phyloP scores from a whole-genome alignment of 1,140 invertebrate genomes.

The Zaprionus gabonicus region DNA sequence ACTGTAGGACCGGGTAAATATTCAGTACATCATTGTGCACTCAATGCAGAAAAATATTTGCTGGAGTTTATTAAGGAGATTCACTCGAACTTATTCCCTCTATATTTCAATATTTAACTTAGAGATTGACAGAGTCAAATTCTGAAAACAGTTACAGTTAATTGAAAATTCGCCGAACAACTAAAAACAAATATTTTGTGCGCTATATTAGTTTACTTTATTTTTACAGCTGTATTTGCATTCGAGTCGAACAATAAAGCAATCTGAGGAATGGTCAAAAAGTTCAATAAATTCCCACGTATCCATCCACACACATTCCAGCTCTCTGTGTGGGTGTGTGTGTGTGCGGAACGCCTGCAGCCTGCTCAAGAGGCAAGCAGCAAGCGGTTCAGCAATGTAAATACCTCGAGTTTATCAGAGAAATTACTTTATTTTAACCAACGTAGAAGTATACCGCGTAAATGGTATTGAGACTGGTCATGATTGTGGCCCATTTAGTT shows the following conservation, averaged over 20 bases:
- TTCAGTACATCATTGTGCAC: conserved; percentile 22
- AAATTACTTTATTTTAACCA: conserved; percentile 16
- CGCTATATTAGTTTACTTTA: background rate
- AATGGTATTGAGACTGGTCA: background rate
- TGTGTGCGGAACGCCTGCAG: conserved; percentile 35
- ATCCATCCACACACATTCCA: background rate
- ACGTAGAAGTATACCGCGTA: conserved; percentile 5
- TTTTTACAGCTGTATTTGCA: conserved; percentile 10
- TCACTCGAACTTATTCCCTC: background rate
- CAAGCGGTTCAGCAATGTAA: conserved; percentile 28
- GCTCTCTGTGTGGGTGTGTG: background rate
- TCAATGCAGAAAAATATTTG: conserved; percentile 3
- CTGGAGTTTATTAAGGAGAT: background rate
- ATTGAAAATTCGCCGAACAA: background rate
- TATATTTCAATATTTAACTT: background rate
- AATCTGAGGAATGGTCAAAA: conserved; percentile 29
- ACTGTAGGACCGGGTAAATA: conserved; percentile 1
- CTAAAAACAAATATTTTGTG: background rate
- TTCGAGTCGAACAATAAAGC: conserved; percentile 31
- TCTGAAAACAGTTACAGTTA: background rate
- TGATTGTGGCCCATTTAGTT: too few relatives aligned
- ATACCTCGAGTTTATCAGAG: conserved; percentile 35
- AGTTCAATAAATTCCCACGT: conserved; percentile 65
- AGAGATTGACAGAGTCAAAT: background rate
- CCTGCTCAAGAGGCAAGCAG: conserved; percentile 27